These are phyloP conservation scores for Nothura maculosa DNA, from an alignment of 2,797 vertebrate genomes.

Conservation along the genomic window DNA sequence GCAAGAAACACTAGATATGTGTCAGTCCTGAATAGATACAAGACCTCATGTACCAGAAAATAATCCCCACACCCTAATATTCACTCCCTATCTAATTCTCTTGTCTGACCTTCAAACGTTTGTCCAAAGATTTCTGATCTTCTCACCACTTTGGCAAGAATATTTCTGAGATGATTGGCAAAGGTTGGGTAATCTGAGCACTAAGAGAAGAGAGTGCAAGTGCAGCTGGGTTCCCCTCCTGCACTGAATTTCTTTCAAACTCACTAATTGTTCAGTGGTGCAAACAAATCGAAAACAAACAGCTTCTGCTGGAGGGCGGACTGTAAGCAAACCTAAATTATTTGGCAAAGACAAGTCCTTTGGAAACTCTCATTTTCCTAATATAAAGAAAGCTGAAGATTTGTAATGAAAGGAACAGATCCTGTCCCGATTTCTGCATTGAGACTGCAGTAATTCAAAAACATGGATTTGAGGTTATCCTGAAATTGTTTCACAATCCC, in stretches of 20 bases:
- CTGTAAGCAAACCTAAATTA: not conserved
- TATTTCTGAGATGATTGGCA: not conserved
- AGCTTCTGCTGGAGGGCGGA: not conserved
- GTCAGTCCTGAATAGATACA: not conserved
- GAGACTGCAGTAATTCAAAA: not conserved
- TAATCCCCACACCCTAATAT: not conserved
- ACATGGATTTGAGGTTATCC: not conserved
- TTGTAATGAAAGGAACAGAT: not conserved
- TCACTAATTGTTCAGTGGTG: not conserved
- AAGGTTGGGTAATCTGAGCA: not conserved
- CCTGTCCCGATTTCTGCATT: not conserved
- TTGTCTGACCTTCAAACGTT: not conserved
- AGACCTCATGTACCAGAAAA: not conserved
- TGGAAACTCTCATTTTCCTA: not conserved
- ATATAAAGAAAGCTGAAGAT: not conserved
- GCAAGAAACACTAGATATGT: not conserved
- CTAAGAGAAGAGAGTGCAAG: not conserved
- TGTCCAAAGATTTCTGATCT: constrained; percentile 23
- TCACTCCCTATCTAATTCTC: not conserved
- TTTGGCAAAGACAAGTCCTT: not conserved
- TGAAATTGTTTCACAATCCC: constrained; percentile 29
- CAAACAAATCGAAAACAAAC: constrained; percentile 33
- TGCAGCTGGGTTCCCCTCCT: fast-evolving
- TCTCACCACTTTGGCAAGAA: not conserved
- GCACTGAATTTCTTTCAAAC: not conserved